These are phyloP conservation scores for Aethes cnicana DNA, from an alignment of 2,888 invertebrate species.

Conservation along the genomic window DNA sequence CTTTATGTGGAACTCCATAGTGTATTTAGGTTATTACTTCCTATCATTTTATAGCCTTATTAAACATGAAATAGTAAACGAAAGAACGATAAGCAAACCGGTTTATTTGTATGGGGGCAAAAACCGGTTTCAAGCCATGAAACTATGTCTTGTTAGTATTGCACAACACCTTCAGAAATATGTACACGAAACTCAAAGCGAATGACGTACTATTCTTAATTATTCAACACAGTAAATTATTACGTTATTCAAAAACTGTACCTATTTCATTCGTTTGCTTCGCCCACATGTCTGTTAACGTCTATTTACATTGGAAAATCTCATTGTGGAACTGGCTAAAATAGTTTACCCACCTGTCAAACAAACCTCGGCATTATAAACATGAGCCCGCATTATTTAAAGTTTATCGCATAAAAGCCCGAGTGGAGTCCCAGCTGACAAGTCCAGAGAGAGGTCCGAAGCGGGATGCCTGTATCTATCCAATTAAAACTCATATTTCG, in stretches of 20 bases:
- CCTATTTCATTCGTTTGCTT: neutral
- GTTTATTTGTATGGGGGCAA: too few relatives aligned
- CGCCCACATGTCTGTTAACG: slow-evolving; percentile 22
- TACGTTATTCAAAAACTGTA: slow-evolving; percentile 2
- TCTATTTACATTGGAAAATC: slow-evolving; percentile 20
- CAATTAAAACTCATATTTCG: slow-evolving; percentile 55
- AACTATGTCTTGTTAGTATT: too few relatives aligned
- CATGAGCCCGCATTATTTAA: slow-evolving; percentile 32
- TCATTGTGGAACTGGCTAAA: slow-evolving; percentile 27
- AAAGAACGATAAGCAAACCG: too few relatives aligned
- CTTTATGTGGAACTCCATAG: too few relatives aligned
- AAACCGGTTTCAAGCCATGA: too few relatives aligned
- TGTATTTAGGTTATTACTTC: too few relatives aligned
- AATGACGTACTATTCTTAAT: too few relatives aligned
- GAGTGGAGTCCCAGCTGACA: slow-evolving; percentile 27
- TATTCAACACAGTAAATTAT: too few relatives aligned
- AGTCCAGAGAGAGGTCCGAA: slow-evolving; percentile 20
- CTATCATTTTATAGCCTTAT: too few relatives aligned
- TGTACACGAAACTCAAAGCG: too few relatives aligned
- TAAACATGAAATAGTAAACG: too few relatives aligned
- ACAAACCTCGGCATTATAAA: slow-evolving; percentile 29
- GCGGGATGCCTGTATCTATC: slow-evolving; percentile 32
- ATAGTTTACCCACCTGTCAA: slow-evolving; percentile 31
- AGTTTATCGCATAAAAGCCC: slow-evolving; percentile 31
- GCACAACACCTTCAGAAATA: too few relatives aligned